A percentile compares a stretch with the other conserved stretches of the same genome.
These are phyloP conservation scores for Synanthedon tipuliformis DNA, from an alignment of 2,888 invertebrate genomes.

Conservation along the genomic window DNA sequence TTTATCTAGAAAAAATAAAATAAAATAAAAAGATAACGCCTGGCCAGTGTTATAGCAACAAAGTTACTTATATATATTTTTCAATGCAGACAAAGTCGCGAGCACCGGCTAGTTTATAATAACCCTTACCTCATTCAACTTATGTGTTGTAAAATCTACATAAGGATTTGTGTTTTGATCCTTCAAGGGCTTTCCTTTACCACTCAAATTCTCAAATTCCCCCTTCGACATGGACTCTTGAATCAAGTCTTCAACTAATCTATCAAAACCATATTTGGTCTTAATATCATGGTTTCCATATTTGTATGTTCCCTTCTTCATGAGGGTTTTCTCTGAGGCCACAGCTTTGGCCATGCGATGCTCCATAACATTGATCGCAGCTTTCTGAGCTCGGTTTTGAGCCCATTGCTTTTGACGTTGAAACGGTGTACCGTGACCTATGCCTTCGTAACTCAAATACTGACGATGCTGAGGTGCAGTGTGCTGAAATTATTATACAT, in stretches of 20 bases:
- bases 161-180: slow-evolving; percentile 81
- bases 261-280: slow-evolving; percentile 86
- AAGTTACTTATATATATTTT: too few species aligned
- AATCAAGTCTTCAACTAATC: slow-evolving; percentile 91
- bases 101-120: too few species aligned
- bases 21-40: too few species aligned
- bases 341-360: slow-evolving; percentile 74
- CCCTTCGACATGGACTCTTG: slow-evolving; percentile 92
- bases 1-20: too few species aligned
- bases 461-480: slow-evolving; percentile 91
- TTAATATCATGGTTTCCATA: slow-evolving; percentile 77
- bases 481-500: slow-evolving; percentile 62
- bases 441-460: slow-evolving; percentile 82
- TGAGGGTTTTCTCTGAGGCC: slow-evolving; percentile 73
- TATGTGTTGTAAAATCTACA: slow-evolving; percentile 89
- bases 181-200: slow-evolving; percentile 84
- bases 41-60: too few species aligned
- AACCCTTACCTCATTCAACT: slow-evolving; percentile 77
- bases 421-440: slow-evolving; percentile 82
- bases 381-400: slow-evolving; percentile 75
- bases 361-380: slow-evolving; percentile 73
- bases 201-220: slow-evolving; percentile 86
- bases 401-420: slow-evolving; percentile 84
- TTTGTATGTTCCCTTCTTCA: slow-evolving; percentile 72
- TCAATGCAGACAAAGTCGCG: too few species aligned